phyloP scores from a whole-genome alignment of 2,113 vertebrate genomes.

The Alethe castanea region DNA sequence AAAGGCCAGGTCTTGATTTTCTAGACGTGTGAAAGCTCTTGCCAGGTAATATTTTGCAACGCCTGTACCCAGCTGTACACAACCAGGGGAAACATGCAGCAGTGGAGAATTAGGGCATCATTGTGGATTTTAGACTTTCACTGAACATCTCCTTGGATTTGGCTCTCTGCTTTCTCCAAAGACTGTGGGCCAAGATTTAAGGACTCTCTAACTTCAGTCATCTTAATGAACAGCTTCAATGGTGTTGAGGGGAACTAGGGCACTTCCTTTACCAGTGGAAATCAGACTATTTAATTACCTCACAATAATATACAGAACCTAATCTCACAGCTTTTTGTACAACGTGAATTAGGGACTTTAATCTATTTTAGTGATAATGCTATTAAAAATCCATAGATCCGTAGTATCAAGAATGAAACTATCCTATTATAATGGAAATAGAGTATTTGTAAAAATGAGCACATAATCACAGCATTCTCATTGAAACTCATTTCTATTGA shows the following conservation, averaged over 20 bases:
- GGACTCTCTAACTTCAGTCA: background rate
- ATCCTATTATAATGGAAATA: background rate
- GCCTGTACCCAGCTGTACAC: background rate
- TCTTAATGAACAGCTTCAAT: background rate
- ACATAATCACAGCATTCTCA: background rate
- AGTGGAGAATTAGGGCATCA: background rate
- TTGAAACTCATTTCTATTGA: background rate
- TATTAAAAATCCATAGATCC: background rate
- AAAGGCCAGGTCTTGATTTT: background rate
- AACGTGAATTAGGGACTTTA: background rate
- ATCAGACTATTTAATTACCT: conserved; percentile 4
- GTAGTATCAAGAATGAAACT: background rate
- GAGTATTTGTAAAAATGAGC: background rate
- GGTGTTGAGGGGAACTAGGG: background rate
- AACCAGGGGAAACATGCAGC: background rate
- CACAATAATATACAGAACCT: background rate
- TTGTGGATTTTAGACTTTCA: background rate
- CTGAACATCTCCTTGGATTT: background rate
- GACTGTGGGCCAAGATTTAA: background rate
- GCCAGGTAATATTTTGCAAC: background rate
- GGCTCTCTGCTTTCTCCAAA: background rate
- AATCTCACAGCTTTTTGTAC: background rate
- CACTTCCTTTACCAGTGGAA: conserved; percentile 16
- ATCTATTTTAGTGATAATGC: background rate
- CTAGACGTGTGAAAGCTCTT: background rate